Evolutionary conservation across 1,140 invertebrate genomes (phyloP).

Genomic region (Maconellicoccus hirsutus): DNA sequence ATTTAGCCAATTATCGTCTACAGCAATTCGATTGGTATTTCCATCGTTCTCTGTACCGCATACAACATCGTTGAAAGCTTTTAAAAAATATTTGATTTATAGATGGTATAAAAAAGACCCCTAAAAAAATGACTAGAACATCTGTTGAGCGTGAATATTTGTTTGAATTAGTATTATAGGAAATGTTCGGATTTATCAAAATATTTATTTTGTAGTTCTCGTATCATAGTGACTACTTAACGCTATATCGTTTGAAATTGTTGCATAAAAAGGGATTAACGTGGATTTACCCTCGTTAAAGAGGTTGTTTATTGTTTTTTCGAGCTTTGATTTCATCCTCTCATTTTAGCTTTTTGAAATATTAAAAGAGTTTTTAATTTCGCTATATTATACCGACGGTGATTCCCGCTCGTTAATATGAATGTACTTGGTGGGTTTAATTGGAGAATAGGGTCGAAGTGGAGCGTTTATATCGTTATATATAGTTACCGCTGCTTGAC

Average conservation of each 20-base stretch:
- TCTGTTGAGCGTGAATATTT: conserved; percentile 4
- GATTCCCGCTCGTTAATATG: too few relatives aligned
- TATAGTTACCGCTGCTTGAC: too few relatives aligned
- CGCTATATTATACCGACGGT: too few relatives aligned
- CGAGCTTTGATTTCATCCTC: not conserved
- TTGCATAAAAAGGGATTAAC: conserved; percentile 9
- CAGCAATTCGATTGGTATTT: too few relatives aligned
- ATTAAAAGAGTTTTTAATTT: not conserved
- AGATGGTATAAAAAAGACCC: not conserved
- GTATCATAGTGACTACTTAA: not conserved
- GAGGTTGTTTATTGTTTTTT: conserved; percentile 2
- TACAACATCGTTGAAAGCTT: not conserved
- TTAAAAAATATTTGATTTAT: not conserved
- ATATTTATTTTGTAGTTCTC: not conserved
- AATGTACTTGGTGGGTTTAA: too few relatives aligned
- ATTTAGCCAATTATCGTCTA: not conserved
- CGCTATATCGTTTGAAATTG: not conserved
- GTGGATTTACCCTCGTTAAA: conserved; percentile 4
- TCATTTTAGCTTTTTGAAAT: conserved; percentile 3
- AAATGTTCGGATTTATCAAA: conserved; percentile 3
- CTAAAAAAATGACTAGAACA: not conserved
- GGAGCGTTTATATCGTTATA: too few relatives aligned
- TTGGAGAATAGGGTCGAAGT: too few relatives aligned
- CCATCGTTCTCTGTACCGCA: too few relatives aligned
- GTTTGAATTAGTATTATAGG: not conserved